A percentile compares a stretch with the other conserved stretches of the same genome.
Conservation (phyloP, 1,140 invertebrate species). For the Saccostrea echinata region DNA sequence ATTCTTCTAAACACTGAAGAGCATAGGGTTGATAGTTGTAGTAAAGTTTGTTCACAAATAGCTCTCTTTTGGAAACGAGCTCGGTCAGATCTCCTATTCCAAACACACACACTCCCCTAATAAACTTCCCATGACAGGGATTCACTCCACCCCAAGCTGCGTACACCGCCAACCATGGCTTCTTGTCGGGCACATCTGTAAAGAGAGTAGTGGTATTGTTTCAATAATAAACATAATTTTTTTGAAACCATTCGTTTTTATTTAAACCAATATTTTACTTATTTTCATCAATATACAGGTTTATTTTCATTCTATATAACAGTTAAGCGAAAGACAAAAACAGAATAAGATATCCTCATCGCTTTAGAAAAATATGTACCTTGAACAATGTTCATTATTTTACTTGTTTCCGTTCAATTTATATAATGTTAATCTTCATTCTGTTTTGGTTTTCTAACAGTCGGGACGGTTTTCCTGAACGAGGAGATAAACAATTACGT, state of each 20-base stretch:
- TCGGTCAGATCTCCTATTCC: constrained; percentile 71
- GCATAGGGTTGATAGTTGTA: constrained; percentile 69
- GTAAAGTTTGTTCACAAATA: constrained; percentile 78
- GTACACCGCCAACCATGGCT: constrained; percentile 70
- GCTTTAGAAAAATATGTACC: no score
- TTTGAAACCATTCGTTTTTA: background rate
- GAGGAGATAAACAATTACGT: no score
- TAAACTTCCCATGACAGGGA: constrained; percentile 65
- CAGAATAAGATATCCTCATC: no score
- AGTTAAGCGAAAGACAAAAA: no score
- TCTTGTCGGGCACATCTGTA: constrained; percentile 69
- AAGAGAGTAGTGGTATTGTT: background rate
- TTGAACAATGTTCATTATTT: no score
- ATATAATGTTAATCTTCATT: no score
- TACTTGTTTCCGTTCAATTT: no score
- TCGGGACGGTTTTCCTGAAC: no score
- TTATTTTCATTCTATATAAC: no score
- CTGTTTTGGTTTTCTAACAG: no score
- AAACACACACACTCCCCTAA: constrained; percentile 74
- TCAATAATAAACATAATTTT: background rate
- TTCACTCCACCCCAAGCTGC: constrained; percentile 65
- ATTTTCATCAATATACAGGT: no score
- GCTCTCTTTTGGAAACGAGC: constrained; percentile 65
- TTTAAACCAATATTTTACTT: no score
- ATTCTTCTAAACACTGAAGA: constrained; percentile 76